Base-by-base conservation (phyloP, 2,797 vertebrate species). In the Myripristis jacobus region DNA sequence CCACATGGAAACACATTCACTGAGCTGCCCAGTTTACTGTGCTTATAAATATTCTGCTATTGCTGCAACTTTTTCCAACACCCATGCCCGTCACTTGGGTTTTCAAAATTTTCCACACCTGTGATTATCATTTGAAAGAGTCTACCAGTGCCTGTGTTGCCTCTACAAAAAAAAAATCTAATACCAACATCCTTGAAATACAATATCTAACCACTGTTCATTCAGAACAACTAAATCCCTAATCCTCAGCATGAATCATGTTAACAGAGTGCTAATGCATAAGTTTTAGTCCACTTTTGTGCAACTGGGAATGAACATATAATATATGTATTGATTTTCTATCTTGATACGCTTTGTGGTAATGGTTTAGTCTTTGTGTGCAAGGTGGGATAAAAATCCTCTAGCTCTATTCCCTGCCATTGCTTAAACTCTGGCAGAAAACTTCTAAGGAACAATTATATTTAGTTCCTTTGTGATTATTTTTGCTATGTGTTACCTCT, bases 1-100 rank as follows among this genome's bases (percentile, higher is more conserved):
- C 69, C 79, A 63, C 70, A 83, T 77, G 84, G 85, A 88, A 87
- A 84, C 74, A 64, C 72, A 18, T 67, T 69, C 81, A 55, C 63
- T 34, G 6, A 27, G 27, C 6, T 75, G 29, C 29, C 56, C 73
- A 34, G 34, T 79, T 66, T 53, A 59, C 48, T 22, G 50, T 31
- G 51, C 66, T 66, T 66, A 60, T 77, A 72, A 75, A 74, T 70
- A 66, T 64, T 71, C 63, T 34, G 47, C 36, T 43, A n/a, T 41
- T 21, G 29, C 55, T 56, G 64, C 53, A 27, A 53, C 19, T 8
- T 76, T 88, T 86, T 86, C 78, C 84, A 69, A n/a, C 18, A 3
- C 50, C 56, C 15, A 13, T 22, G 19, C 73, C 31, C 53, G n/a
- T n/a, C 41, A 29, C 75, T 65, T 56, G 1, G 27, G 27, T 29